Percentiles rank a stretch among this genome's conserved stretches.
Conservation (phyloP, 2,113 vertebrate genomes). For the Cacatua alba region DNA sequence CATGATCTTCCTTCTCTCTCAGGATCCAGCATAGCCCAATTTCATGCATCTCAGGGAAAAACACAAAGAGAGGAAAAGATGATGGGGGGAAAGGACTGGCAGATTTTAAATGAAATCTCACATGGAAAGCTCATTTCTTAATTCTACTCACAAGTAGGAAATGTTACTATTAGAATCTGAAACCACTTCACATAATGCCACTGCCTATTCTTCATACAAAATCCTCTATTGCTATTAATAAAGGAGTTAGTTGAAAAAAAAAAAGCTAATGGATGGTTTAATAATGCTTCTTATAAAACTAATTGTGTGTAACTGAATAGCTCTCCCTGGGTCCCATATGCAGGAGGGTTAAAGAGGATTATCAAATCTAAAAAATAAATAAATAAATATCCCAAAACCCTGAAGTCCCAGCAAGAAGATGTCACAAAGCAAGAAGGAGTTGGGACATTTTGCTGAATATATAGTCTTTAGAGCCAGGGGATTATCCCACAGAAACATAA, state of each 20-base stretch:
- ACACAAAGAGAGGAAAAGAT: rapidly evolving
- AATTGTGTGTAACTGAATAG: constrained; percentile 43
- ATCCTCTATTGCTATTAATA: constrained; percentile 16
- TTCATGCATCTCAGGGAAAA: neutral
- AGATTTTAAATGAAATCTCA: neutral
- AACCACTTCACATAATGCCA: neutral
- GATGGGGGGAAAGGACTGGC: neutral
- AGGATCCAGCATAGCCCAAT: neutral
- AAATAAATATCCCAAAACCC: neutral
- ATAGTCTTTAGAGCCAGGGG: neutral
- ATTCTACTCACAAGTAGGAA: neutral
- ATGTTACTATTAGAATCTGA: constrained; percentile 11
- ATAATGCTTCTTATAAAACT: constrained; percentile 51
- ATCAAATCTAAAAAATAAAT: constrained; percentile 14
- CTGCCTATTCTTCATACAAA: constrained; percentile 21
- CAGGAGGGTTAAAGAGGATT: constrained; percentile 30
- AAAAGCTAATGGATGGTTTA: constrained; percentile 40
- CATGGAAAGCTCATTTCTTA: neutral
- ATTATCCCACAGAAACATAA: neutral
- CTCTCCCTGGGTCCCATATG: constrained; percentile 24
- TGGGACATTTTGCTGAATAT: neutral
- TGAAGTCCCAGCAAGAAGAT: neutral
- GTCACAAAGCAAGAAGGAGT: neutral
- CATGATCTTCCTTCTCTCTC: neutral
- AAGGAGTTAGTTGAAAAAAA: neutral